phyloP scores from a whole-genome alignment of 2,113 vertebrate species.

The Conger conger region DNA sequence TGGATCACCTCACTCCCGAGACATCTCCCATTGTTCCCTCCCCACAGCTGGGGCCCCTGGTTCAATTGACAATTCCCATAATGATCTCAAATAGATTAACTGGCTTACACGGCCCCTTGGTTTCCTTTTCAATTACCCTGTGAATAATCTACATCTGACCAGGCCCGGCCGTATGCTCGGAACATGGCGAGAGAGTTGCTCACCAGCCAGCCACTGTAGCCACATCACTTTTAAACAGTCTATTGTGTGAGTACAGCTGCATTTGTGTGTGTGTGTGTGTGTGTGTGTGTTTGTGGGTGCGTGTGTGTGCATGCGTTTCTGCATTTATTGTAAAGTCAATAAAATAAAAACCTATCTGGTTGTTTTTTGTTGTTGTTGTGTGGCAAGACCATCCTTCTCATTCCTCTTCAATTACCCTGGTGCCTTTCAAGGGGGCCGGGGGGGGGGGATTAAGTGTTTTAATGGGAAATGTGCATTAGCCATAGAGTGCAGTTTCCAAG shows the following conservation, averaged over 20 bases:
- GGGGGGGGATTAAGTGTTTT: neutral
- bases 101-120: constrained; percentile 60
- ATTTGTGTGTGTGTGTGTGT: neutral
- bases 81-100: constrained; percentile 78
- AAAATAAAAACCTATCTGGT: constrained; percentile 48
- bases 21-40: constrained; percentile 44
- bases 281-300: neutral
- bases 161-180: constrained; percentile 33
- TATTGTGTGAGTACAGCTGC: neutral
- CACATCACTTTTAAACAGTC: constrained; percentile 13
- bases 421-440: neutral
- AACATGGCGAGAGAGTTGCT: constrained; percentile 34
- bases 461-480: neutral
- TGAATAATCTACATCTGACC: constrained; percentile 50
- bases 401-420: neutral
- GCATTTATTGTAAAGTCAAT: constrained; percentile 51
- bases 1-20: constrained; percentile 53
- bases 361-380: constrained; percentile 60
- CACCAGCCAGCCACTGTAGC: constrained; percentile 32
- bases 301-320: neutral
- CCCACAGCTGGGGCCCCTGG: constrained; percentile 65
- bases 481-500: neutral
- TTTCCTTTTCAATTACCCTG: constrained; percentile 75
- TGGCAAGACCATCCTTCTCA: constrained; percentile 41
- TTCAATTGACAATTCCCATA: constrained; percentile 67